Percentiles rank a stretch among this genome's conserved stretches.
phyloP scores from a whole-genome alignment of 2,888 invertebrate species.

The Drosophila nr. fundita region DNA sequence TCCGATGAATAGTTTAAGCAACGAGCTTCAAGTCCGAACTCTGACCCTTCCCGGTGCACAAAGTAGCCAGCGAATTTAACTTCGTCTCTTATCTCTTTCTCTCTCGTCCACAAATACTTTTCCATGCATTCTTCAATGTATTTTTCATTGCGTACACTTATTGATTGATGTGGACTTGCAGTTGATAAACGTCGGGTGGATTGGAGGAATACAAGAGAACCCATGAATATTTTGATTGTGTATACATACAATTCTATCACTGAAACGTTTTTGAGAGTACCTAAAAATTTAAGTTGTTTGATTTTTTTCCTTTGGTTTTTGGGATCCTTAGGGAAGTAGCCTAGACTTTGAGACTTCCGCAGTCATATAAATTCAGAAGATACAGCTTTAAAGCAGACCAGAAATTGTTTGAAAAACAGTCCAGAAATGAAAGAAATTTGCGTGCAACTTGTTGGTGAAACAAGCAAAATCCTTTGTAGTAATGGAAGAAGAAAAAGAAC shows the following conservation, averaged over 20 bases:
- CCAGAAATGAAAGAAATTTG: slow-evolving; percentile 47
- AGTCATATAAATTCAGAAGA: slow-evolving; percentile 14
- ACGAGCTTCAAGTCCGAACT: slow-evolving; percentile 65
- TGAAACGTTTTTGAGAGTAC: neutral
- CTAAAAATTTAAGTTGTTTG: neutral
- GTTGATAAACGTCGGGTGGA: slow-evolving; percentile 18
- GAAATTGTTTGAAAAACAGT: slow-evolving; percentile 27
- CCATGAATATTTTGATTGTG: slow-evolving; percentile 11
- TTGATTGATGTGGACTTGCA: slow-evolving; percentile 67
- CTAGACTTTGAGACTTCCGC: neutral
- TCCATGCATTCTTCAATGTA: slow-evolving; percentile 54
- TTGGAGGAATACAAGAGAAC: neutral
- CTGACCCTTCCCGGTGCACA: slow-evolving; percentile 20
- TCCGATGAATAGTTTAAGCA: slow-evolving; percentile 58
- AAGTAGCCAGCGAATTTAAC: slow-evolving; percentile 37
- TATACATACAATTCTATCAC: neutral
- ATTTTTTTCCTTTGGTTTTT: neutral
- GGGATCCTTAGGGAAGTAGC: neutral
- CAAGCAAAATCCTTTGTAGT: slow-evolving; percentile 64
- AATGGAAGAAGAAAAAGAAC: slow-evolving; percentile 29
- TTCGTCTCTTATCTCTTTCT: slow-evolving; percentile 8
- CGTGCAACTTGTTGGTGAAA: slow-evolving; percentile 63
- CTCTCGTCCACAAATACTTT: slow-evolving; percentile 3
- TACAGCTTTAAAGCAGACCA: neutral
- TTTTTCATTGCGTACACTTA: slow-evolving; percentile 69